A percentile compares a stretch with the other conserved stretches of the same genome.
Conservation (phyloP, 2,888 invertebrate genomes). For the Rugalucina vietnamica region DNA sequence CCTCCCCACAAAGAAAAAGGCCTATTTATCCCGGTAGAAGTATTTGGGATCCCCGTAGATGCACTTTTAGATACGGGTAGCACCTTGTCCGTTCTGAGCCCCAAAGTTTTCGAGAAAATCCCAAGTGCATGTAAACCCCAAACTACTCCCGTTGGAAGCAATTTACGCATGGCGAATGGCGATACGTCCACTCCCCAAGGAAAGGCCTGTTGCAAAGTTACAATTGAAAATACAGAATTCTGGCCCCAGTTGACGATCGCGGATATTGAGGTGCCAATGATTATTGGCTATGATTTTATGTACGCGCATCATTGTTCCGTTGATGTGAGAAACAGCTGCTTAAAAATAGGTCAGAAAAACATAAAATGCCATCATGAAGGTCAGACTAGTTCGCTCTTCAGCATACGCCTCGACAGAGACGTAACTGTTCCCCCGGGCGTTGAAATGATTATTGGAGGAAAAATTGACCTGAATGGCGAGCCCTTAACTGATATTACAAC, state of each 20-base stretch:
- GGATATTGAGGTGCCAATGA: not conserved
- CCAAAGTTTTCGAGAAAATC: not conserved
- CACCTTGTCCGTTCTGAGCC: not conserved
- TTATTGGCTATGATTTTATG: conserved; percentile 6
- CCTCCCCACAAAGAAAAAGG: not conserved
- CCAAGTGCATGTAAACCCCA: not conserved
- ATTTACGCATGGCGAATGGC: not conserved
- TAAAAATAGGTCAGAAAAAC: not conserved
- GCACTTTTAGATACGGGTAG: not conserved
- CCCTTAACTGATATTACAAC: not conserved
- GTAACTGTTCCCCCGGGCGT: not conserved
- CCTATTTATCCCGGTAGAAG: not conserved
- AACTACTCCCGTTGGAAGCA: not conserved
- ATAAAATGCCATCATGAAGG: not conserved
- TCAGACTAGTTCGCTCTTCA: not conserved
- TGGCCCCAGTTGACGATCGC: not conserved
- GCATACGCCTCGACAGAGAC: not conserved
- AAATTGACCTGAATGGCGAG: not conserved
- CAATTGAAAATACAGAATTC: not conserved
- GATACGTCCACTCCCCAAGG: not conserved
- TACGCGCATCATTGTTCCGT: not conserved
- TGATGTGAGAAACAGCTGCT: not conserved
- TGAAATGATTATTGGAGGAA: conserved; percentile 3
- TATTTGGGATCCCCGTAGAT: not conserved
- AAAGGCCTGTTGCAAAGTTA: not conserved